Percentiles rank a stretch among this genome's conserved stretches.
Conservation (phyloP, 2,113 vertebrate genomes). For the Sisor rabdophorus region DNA sequence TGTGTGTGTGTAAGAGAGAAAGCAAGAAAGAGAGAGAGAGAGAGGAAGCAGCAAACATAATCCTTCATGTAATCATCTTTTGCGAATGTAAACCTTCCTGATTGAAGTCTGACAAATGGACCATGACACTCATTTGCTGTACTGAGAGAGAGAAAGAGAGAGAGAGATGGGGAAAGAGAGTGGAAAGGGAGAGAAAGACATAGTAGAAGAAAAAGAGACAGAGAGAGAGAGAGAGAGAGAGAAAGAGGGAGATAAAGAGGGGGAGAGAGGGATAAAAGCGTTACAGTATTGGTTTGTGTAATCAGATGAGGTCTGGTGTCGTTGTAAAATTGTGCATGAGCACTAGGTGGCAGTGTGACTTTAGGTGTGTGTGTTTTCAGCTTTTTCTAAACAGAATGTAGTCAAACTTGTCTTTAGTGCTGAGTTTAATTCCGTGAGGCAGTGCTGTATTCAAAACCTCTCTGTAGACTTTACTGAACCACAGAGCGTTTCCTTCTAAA, state of each 20-base stretch:
- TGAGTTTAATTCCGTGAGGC: neutral
- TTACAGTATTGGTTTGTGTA: neutral
- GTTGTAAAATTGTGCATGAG: neutral
- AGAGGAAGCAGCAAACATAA: neutral
- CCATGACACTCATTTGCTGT: neutral
- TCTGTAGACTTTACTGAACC: neutral
- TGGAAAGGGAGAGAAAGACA: neutral
- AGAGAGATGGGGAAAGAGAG: neutral
- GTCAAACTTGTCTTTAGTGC: neutral
- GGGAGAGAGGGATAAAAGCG: neutral
- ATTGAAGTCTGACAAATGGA: conserved; percentile 29
- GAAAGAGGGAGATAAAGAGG: neutral
- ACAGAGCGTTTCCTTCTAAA: neutral
- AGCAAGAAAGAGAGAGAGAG: neutral
- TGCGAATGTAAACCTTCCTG: conserved; percentile 39
- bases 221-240: neutral
- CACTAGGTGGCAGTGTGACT: conserved; percentile 50
- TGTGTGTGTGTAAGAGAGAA: too few species aligned
- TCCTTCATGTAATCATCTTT: conserved; percentile 14
- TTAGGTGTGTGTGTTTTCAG: neutral
- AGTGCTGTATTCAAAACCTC: neutral
- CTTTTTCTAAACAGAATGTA: neutral
- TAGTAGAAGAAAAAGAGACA: neutral
- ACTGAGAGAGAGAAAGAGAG: neutral
- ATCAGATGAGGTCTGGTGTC: neutral